Evolutionary conservation across 2,888 invertebrate species (phyloP).

Genomic region (Lathronympha strigana): DNA sequence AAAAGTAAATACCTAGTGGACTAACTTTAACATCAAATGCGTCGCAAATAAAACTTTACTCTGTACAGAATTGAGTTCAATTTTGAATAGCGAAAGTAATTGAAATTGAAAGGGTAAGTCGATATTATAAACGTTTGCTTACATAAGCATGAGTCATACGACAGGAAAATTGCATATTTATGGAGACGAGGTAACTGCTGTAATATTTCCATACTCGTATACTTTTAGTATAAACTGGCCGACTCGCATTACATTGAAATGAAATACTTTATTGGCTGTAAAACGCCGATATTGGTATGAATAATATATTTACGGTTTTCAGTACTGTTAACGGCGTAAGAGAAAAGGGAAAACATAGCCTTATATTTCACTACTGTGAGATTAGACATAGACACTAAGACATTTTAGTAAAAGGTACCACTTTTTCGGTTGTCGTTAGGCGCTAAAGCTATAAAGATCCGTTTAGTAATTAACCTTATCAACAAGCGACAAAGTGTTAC

Average conservation of each 20-base stretch:
- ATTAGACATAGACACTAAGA: no score
- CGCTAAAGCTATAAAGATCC: no score
- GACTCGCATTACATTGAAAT: conserved; percentile 21
- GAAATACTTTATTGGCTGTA: conserved; percentile 33
- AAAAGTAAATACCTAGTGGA: conserved; percentile 19
- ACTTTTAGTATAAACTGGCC: conserved; percentile 31
- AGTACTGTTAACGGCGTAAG: conserved; percentile 2
- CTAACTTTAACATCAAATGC: neutral
- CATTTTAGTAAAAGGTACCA: no score
- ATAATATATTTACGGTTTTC: conserved; percentile 29
- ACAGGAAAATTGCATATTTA: conserved; percentile 40
- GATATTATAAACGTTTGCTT: conserved; percentile 28
- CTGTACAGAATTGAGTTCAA: neutral
- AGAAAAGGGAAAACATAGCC: neutral
- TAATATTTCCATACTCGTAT: conserved; percentile 37
- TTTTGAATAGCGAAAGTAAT: neutral
- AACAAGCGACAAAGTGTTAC: no score
- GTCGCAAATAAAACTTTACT: neutral
- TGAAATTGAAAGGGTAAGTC: conserved; percentile 3
- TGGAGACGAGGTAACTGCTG: conserved; percentile 32
- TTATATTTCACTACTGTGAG: no score
- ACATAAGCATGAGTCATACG: conserved; percentile 39
- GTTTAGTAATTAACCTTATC: no score
- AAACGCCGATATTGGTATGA: conserved; percentile 18
- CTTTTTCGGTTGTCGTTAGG: no score